Base-by-base conservation (phyloP, 2,113 vertebrate genomes). In the Gymnocephalus cernua region DNA sequence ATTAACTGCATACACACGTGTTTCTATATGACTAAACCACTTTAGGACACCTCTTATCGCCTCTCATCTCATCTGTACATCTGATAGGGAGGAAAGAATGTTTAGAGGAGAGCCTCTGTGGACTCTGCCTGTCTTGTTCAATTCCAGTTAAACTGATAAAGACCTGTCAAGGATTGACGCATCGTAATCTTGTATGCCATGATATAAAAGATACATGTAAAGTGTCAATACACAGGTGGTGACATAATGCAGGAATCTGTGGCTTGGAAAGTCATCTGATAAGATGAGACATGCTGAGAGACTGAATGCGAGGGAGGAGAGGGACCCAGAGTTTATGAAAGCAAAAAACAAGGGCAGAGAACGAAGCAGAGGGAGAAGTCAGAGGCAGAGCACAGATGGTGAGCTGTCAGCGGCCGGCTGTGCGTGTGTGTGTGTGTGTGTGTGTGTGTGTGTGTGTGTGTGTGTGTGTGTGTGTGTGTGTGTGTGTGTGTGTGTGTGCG, bases 341-440 rank as follows among this genome's bases (percentile, higher is more conserved):
- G 83, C 78, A 70, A 79, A 77, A 86, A 93, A 92, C 84, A 91
- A 94, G 92, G 92, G 90, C 92, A 93, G 88, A 72, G 76, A 89
- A 88, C 2, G 84, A 82, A 93, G 91, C 88, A 76, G 77, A 88
- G 89, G 90, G 92, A 91, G 84, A 92, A 94, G 93, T 86, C 80
- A 45, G 88, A 88, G 89, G 91, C 90, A 86, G 79, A 27, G 71
- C 89, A 83, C 92, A 93, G 93, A 94, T 93, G 92, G 93, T 59
- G 87, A 92, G 92, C 90, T 93, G 91, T 93, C 90, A 94, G 90
- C 78, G 89, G 90, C 92, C 93, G 92, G 90, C 88, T 93, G 88
- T 88, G 86, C 70, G 66, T 72, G 81, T 70, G 75, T 54, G 79
- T 82, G 69, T 70, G 75, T 45, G 78, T 18, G 29, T 6, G 21